Base-by-base conservation (phyloP, 2,113 vertebrate genomes). In the Phrynosoma platyrhinos region DNA sequence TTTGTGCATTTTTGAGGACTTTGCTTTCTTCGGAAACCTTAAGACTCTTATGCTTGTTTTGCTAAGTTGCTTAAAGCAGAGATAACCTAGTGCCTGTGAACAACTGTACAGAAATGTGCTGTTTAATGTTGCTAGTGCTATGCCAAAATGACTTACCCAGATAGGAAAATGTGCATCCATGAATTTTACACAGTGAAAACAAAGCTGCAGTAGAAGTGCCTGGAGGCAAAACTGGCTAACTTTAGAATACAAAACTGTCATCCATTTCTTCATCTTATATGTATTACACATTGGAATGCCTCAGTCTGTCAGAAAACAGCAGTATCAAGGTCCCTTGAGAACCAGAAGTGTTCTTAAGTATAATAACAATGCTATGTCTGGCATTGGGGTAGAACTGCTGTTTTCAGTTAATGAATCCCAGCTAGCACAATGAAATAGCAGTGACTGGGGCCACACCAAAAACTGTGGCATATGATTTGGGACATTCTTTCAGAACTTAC, bases 71-170 rank as follows among this genome's bases (percentile, higher is more conserved):
- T 81, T 23, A 52, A 75, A 75, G 23, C 40, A 83, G 88, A 90
- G 5, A 79, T 1, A 4, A 74, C 13, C 32, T 74, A 78, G 32
- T 74, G 25, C 58, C 74, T 89, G 84, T 88, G 83, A 90, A 18
- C 1, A 16, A 72, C 18, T 88, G 76, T 36, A 87, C 1, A 9
- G 84, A 92, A 90, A 85, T 23, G 76, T 32, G 68, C 62, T 91
- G 88, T 78, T 93, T 86, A 84, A 64, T 84, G 55, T 80, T 81
- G 77, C 76, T 80, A 53, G 55, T 23, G 32, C 20, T 68, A 2
- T 76, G 91, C 74, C 75, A 90, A 83, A 90, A 94, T 81, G 64
- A 88, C 84, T 86, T 89, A 83, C 3, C 64, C 88, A 85, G 20
- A 81, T 72, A 21, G 82, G 66, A 89, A 91, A 91, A 89, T 83